Base-by-base conservation (phyloP, 2,888 invertebrate species). In the Acanthoscelides obtectus region DNA sequence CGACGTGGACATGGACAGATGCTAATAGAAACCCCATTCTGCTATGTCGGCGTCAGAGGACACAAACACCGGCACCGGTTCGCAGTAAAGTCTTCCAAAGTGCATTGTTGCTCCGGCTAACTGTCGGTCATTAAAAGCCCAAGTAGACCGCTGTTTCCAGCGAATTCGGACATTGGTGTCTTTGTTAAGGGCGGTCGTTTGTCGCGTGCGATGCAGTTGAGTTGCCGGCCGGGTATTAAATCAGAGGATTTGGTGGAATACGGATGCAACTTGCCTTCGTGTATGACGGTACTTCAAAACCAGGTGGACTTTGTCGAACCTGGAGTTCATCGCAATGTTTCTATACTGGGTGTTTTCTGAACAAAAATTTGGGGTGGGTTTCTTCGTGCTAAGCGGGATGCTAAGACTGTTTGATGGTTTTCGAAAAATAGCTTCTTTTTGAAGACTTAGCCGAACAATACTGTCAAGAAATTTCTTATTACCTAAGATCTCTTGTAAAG, bases 121-220 rank as follows among this genome's bases (percentile, higher is more conserved):
- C 67, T 67, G 67, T 20, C 67, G 20, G 67, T 67, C 67, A 67
- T 67, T 67, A 67, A 67, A 67, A 20, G 17, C 21, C 17, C 4
- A 67, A 67, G 21, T 67, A 22, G 22, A 67, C 67, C 67, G 22
- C 67, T 67, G 22, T 20, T 67, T 67, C 67, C 67, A 22, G 22
- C 67, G 21, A 67, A 67, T 67, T 67, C 45, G 45, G 45, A 45
- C 45, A 17, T 12, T 45, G 45, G 45, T 12, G 45, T 45, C 45
- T 45, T 45, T 45, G 45, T 45, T 45, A 45, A 45, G 1, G 17
- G 17, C 45, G 45, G 8, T 45, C 45, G 45, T 45, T 45, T 45
- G 45, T 45, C 45, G 45, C 45, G 45, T 45, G 45, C 45, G 6
- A 45, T 45, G 17, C 45, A 45, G 8, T 45, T 12, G 45, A 12